Evolutionary conservation across 2,888 invertebrate genomes (phyloP).

Genomic region (Rhopalosiphum nymphaeae): DNA sequence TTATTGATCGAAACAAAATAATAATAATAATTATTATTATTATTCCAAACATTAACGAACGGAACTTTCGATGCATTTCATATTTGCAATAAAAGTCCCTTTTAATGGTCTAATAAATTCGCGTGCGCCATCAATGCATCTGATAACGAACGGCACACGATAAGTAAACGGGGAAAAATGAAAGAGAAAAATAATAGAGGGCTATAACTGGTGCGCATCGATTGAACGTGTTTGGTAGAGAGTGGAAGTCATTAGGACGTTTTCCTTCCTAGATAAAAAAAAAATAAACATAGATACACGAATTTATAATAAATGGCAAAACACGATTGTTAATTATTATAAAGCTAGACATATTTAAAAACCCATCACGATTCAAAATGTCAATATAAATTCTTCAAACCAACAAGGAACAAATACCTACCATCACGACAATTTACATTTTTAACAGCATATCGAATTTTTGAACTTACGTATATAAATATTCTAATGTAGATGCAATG

Average conservation of each 20-base stretch:
- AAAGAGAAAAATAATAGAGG: conserved; percentile 12
- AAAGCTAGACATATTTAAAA: background rate
- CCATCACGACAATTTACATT: background rate
- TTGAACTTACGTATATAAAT: background rate
- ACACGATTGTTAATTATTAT: conserved; percentile 36
- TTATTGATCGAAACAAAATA: conserved; percentile 41
- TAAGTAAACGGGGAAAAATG: conserved; percentile 48
- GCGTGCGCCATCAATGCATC: conserved; percentile 55
- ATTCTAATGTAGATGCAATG: background rate
- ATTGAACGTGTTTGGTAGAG: conserved; percentile 38
- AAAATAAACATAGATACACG: conserved; percentile 10
- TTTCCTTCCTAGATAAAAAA: conserved; percentile 30
- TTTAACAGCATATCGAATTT: background rate
- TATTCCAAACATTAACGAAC: conserved; percentile 46
- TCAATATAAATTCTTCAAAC: background rate
- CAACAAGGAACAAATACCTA: background rate
- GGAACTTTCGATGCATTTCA: conserved; percentile 55
- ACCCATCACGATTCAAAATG: background rate
- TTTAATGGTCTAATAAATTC: conserved; percentile 65
- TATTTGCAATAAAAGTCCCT: conserved; percentile 56
- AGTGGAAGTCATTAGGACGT: conserved; percentile 46
- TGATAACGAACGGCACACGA: conserved; percentile 50
- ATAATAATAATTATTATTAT: conserved; percentile 39
- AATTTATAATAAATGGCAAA: background rate
- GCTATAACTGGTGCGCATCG: conserved; percentile 21